Base-by-base conservation (phyloP, 1,140 invertebrate genomes). In the Cryptotermes secundus region DNA sequence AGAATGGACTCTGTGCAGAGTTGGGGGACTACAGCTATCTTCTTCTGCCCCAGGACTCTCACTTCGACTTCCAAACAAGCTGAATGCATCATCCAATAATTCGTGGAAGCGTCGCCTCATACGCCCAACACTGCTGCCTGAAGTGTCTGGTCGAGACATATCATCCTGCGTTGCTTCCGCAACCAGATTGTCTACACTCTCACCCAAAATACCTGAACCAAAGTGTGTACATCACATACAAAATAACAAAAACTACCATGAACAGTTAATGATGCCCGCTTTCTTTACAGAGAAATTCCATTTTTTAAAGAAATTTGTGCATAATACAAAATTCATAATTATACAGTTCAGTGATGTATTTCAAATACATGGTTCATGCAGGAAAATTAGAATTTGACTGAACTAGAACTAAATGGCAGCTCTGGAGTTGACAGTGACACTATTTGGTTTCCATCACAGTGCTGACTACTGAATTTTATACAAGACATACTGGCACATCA, bases 31-130 rank as follows among this genome's bases (percentile, higher is more conserved):
- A 59, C 85, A 84, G 82, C 85, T 86, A 16, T 86, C 85, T 38
- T 91, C 88, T 81, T 88, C 88, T 12, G 81, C 84, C 38, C 53
- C 84, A 45, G 89, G 88, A 86, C 90, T 92, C 4, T 87, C 88
- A 79, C 92, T 90, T 86, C 91, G 89, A 82, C 89, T 92, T 53
- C 91, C 92, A 86, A 94, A 94, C 38, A 94, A 89, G 86, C 91
- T 93, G 87, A 94, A 93, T 2, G 93, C 93, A 85, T 94, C 93
- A 86, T 94, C 94, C 31, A 94, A 88, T 14, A 94, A 90, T 84
- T 94, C 93, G 86, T 94, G 92, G 85, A 94, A 93, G 83, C 93
- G 88, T 87, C 91, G 91, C 49, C 93, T 89, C 87, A 93, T 93
- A 26, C 45, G 81, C 14, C 38, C 80, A 36, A 36, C 53, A 34